Base-by-base conservation (phyloP, 2,113 vertebrate species). In the Acrocephalus kingi region DNA sequence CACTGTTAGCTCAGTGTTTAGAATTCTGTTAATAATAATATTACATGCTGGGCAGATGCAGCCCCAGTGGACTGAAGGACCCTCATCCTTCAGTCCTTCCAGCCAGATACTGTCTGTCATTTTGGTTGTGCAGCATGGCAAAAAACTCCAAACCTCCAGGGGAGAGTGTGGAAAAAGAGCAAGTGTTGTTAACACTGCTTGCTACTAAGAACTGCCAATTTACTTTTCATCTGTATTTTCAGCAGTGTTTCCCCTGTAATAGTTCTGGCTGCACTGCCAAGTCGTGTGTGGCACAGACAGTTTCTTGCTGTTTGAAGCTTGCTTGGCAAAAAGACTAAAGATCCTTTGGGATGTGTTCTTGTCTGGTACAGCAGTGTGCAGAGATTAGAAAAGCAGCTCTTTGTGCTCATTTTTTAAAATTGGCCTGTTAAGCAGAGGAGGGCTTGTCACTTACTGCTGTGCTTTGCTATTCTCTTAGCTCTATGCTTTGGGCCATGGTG, bases 401-500 rank as follows among this genome's bases (percentile, higher is more conserved):
- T 33, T 52, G 0, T 68, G 48, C 16, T 82, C 4, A 11, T 84
- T 87, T n/a, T 41, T 80, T 52, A 43, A 84, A 73, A 45, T 31
- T 39, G 31, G 8, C 56, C 58, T 45, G 46, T 74, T 55, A 58
- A 30, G 61, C 24, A 25, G 7, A 67, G 86, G 27, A 71, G 37
- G 18, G 25, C 71, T 86, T 58, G 41, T 71, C 27, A 13, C 61
- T 81, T 4, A 0, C 21, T 54, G 54, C 69, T 52, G 12, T 66
- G 6, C 41, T 6, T 25, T 87, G 54, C 7, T 49, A 0, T 76
- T n/a, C 15, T 72, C 84, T 64, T 28, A 30, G 45, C 68, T 73
- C 17, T 4, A 0, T 33, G 23, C 43, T 20, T 16, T 54, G 49
- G 48, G 19, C 68, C 4, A 0, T 35, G 11, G 37, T 17, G 25